Evolutionary conservation across 2,888 invertebrate genomes (phyloP).

Genomic region (Anorthoa munda): DNA sequence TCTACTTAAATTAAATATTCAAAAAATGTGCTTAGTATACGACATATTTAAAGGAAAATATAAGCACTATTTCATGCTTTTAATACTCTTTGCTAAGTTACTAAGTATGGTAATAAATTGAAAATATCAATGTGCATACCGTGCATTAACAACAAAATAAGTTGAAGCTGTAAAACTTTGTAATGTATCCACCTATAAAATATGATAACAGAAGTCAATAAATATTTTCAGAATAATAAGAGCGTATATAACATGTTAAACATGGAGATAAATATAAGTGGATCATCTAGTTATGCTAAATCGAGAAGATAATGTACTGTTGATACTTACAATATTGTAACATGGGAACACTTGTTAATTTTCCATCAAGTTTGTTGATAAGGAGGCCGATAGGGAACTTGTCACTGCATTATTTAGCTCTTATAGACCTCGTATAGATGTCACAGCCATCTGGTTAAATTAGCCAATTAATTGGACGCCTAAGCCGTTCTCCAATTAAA

Average conservation of each 20-base stretch:
- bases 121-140: not conserved
- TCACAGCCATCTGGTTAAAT: too few species aligned
- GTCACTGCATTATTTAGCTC: not conserved
- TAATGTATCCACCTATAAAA: not conserved
- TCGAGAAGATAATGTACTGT: slow-evolving; percentile 34
- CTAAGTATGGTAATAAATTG: not conserved
- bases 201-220: slow-evolving; percentile 18
- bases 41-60: not conserved
- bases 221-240: slow-evolving; percentile 29
- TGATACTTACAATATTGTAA: slow-evolving; percentile 42
- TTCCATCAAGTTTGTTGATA: slow-evolving; percentile 19
- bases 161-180: not conserved
- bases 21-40: not conserved
- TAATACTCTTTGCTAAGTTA: not conserved
- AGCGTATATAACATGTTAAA: slow-evolving; percentile 13
- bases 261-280: slow-evolving; percentile 46
- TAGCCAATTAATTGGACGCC: too few species aligned
- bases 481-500: too few species aligned
- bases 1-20: too few species aligned
- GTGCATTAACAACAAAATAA: not conserved
- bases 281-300: slow-evolving; percentile 59
- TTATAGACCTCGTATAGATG: not conserved
- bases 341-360: slow-evolving; percentile 20
- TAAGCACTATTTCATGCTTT: not conserved
- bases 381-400: not conserved